Evolutionary conservation across 2,888 invertebrate genomes (phyloP).

Genomic region (Noctua comes): DNA sequence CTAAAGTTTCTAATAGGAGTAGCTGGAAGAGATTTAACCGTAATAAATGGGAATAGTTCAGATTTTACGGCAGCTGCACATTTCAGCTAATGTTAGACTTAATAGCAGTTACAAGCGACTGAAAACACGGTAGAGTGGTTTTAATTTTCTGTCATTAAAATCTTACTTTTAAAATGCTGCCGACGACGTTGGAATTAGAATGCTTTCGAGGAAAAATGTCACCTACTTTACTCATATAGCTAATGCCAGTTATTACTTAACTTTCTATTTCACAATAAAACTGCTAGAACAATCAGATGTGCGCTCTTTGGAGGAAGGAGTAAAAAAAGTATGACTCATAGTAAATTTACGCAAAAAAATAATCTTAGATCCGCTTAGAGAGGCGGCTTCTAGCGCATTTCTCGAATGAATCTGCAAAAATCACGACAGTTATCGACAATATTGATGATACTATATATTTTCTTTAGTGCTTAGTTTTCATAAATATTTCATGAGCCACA

Average conservation of each 20-base stretch:
- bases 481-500: conserved; percentile 47
- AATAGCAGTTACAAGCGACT: conserved; percentile 59
- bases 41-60: conserved; percentile 57
- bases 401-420: conserved; percentile 15
- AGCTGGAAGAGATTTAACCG: conserved; percentile 45
- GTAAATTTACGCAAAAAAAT: conserved; percentile 26
- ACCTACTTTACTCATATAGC: conserved; percentile 54
- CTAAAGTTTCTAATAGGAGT: conserved; percentile 52
- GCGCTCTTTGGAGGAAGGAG: conserved; percentile 37
- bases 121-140: conserved; percentile 51
- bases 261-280: conserved; percentile 70
- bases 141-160: conserved; percentile 63
- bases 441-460: conserved; percentile 17
- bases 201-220: conserved; percentile 65
- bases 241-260: conserved; percentile 64
- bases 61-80: conserved; percentile 60
- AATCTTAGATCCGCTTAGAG: conserved; percentile 33
- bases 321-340: conserved; percentile 47
- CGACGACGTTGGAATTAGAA: conserved; percentile 63
- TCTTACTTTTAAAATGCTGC: conserved; percentile 61
- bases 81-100: conserved; percentile 63
- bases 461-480: conserved; percentile 31
- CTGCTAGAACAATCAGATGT: conserved; percentile 49
- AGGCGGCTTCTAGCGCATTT: conserved; percentile 5
- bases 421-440: conserved; percentile 25